phyloP scores from a whole-genome alignment of 1,140 invertebrate genomes.

The Magallana ariakensis region DNA sequence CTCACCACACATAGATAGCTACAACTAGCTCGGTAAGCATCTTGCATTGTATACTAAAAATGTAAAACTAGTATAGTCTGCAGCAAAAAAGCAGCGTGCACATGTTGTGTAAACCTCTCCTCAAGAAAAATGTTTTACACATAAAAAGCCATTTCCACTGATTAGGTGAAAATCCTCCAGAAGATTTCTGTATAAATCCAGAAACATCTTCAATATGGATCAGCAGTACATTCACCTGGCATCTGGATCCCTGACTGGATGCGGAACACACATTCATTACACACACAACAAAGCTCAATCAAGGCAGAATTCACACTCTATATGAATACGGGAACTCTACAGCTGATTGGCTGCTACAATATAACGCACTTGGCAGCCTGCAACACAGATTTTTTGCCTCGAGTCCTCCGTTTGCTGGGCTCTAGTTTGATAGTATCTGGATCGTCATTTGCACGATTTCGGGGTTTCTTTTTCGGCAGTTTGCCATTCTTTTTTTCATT shows the following conservation, averaged over 20 bases:
- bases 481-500: slow-evolving; percentile 63
- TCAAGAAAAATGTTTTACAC: no score
- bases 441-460: slow-evolving; percentile 54
- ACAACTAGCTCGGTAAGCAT: no score
- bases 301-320: slow-evolving; percentile 13
- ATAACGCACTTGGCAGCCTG: slow-evolving; percentile 72
- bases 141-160: no score
- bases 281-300: neutral
- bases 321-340: neutral
- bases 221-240: slow-evolving; percentile 10
- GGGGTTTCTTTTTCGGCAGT: slow-evolving; percentile 61
- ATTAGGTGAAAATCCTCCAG: no score
- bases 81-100: no score
- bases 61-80: no score
- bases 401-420: slow-evolving; percentile 73
- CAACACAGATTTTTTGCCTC: slow-evolving; percentile 75
- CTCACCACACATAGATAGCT: no score
- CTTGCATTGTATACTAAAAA: no score
- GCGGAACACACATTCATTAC: neutral
- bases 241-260: neutral
- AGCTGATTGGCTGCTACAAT: slow-evolving; percentile 60
- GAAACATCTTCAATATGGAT: neutral
- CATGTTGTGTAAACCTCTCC: no score
- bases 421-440: slow-evolving; percentile 71
- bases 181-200: no score